Conservation (phyloP, 2,113 vertebrate genomes). For the Antechinus stuartii region DNA sequence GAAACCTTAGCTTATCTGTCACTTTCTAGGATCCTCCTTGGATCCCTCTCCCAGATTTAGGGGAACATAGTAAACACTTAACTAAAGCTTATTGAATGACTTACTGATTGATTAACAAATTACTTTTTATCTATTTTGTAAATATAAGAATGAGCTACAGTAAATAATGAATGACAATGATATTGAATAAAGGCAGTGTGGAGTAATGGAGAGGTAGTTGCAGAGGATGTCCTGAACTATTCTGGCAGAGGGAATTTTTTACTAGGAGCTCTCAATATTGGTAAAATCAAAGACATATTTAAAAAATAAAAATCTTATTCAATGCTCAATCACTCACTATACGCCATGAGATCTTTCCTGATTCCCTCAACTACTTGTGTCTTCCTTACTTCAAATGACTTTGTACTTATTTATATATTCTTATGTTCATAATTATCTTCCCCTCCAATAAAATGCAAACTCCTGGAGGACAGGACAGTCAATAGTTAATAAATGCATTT, state of each 20-base stretch:
- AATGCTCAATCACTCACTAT: neutral
- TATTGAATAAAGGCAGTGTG: neutral
- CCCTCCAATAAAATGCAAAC: neutral
- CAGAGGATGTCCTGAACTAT: neutral
- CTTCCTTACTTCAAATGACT: neutral
- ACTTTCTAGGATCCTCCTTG: neutral
- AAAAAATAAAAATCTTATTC: neutral
- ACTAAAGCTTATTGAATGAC: neutral
- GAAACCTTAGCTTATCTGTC: neutral
- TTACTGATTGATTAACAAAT: neutral
- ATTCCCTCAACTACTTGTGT: neutral
- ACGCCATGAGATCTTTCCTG: neutral
- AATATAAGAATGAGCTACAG: neutral
- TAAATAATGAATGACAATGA: neutral
- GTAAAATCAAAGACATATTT: neutral
- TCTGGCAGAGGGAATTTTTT: neutral
- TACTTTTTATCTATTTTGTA: neutral
- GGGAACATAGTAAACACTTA: too few species aligned
- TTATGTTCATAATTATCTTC: neutral
- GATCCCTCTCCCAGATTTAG: neutral
- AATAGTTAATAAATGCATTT: neutral
- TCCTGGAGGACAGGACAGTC: neutral
- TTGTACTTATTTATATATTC: neutral
- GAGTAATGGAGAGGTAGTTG: too few species aligned
- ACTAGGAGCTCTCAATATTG: neutral